Base-by-base conservation (phyloP, 2,113 vertebrate species). In the Ornithorhynchus anatinus region DNA sequence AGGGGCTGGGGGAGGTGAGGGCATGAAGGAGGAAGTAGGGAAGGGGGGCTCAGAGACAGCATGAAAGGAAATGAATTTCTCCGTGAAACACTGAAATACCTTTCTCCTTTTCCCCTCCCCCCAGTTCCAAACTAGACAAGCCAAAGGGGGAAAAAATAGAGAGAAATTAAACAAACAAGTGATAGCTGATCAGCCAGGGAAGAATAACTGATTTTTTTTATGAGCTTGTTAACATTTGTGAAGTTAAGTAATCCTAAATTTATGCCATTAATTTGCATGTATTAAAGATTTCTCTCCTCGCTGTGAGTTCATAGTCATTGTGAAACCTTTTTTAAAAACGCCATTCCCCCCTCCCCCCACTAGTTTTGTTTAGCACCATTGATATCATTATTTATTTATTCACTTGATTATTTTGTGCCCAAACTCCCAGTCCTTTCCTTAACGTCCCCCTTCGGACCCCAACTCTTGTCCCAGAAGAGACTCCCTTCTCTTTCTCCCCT, bases 181-280 rank as follows among this genome's bases (percentile, higher is more conserved):
- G 66, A 81, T 58, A 81, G 79, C 44, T n/a, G 51, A 25, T 75
- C 76, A 76, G 81, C 85, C 60, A 45, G 72, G 85, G 84, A 88
- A 81, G 81, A 89, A 86, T 80, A 70, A 86, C 78, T 89, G 86
- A 72, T 74, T 66, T 50, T 84, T 87, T 92, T 80, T 87, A 86
- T 81, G 86, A 80, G 89, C 85, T 89, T 91, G 87, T 90, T 92
- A 88, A 87, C 84, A 85, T 91, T 91, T 85, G 89, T 84, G 84
- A 89, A 88, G 86, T 90, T 92, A 87, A 89, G 88, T 86, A 89
- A 90, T 82, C 84, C 82, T 89, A 86, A 89, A 87, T 89, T 78
- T 82, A 88, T 90, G 80, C 75, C 77, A 81, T 80, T 90, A 79
- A 69, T 90, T 91, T 90, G 85, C 87, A 86, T 84, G 77, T 69